Evolutionary conservation across 2,888 invertebrate species (phyloP).

Genomic region (Tetheella fluctuosa): DNA sequence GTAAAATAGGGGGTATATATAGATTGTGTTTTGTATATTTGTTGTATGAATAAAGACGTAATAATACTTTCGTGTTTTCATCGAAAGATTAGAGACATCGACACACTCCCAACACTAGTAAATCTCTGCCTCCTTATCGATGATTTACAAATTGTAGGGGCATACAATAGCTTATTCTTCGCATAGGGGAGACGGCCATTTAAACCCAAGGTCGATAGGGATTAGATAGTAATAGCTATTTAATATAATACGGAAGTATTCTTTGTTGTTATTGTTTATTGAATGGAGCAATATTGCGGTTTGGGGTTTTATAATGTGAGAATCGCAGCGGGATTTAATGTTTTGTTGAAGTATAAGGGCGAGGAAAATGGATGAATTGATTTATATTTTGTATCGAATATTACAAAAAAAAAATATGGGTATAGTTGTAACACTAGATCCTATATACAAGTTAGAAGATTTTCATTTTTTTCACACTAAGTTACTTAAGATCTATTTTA

Average conservation of each 20-base stretch:
- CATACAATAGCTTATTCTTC: slow-evolving; percentile 52
- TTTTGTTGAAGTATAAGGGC: slow-evolving; percentile 22
- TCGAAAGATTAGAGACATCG: slow-evolving; percentile 13
- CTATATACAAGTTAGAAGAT: too few relatives aligned
- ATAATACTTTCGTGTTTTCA: too few relatives aligned
- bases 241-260: slow-evolving; percentile 28
- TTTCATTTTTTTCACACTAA: too few relatives aligned
- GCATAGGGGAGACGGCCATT: slow-evolving; percentile 49
- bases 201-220: slow-evolving; percentile 37
- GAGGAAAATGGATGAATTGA: slow-evolving; percentile 16
- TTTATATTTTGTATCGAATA: slow-evolving; percentile 15
- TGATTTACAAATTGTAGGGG: slow-evolving; percentile 64
- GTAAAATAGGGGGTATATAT: too few relatives aligned
- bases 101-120: slow-evolving; percentile 39
- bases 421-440: too few relatives aligned
- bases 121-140: slow-evolving; percentile 54
- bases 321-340: background rate
- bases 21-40: too few relatives aligned
- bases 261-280: slow-evolving; percentile 15
- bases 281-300: slow-evolving; percentile 32
- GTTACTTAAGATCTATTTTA: too few relatives aligned
- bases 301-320: slow-evolving; percentile 32
- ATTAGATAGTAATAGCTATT: slow-evolving; percentile 30
- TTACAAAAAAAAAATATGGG: background rate
- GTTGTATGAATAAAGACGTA: too few relatives aligned